Base-by-base conservation (phyloP, 2,797 vertebrate species). In the Micropoecilia bifurca region DNA sequence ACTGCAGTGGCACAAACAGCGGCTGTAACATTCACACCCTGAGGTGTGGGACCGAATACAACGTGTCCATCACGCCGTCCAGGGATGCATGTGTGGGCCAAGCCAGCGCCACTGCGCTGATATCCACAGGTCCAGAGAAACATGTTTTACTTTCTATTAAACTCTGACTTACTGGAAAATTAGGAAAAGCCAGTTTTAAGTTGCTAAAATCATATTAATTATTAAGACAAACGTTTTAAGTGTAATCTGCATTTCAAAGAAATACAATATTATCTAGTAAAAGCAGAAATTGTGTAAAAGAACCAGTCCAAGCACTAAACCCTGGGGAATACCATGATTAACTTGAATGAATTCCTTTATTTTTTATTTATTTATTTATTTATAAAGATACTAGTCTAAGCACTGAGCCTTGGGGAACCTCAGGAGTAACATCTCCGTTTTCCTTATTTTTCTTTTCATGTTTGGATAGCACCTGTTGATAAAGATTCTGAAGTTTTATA, bases 31-130 rank as follows among this genome's bases (percentile, higher is more conserved):
- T 96, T 3, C 75, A 13, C 75, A 77, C 50, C 0, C 86, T 97
- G 73, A 55, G 79, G 36, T 97, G 96, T 36, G 96, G 95, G 0
- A 89, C 46, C 0, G 71, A 89, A 57, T 96, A 96, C 89, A 94
- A 86, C 18, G 9, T 96, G 76, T 93, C 89, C 68, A 87, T 96
- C 84, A 92, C 91, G 3, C 94, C 95, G 0, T 89, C 87, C 41
- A 90, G 82, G 57, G 69, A 87, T 0, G 85, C 83, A 33, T 96
- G 96, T 80, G 86, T 87, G n/a, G 96, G 96, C 43, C 89, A 77
- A 36, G 71, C 78, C 73, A 95, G 94, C 74, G 45, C 83, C 4
- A 72, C 75, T 2, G 14, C 89, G 74, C 25, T 53, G 12, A 80
- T 97, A 71, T 85, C 13, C 20, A 92, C 96, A 92, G 96, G 96